Conservation (phyloP, 1,140 invertebrate species). For the Aphelinus certus region DNA sequence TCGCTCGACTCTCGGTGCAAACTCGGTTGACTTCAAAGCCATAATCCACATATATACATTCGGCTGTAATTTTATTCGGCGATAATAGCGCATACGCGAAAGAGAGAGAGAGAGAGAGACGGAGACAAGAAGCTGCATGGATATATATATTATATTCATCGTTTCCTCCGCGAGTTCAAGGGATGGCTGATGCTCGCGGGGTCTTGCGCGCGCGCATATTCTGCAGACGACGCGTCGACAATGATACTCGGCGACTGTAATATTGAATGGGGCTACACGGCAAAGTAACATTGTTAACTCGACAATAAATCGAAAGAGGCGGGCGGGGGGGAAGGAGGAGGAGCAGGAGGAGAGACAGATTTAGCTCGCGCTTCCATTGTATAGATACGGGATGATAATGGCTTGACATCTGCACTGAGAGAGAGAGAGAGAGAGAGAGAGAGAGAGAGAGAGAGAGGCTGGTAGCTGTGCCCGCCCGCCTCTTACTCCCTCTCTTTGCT, state of each 20-base stretch:
- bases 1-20: not conserved
- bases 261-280: conserved; percentile 52
- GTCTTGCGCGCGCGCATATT: conserved; percentile 31
- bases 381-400: conserved; percentile 64
- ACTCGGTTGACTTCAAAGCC: not conserved
- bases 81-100: too few relatives aligned
- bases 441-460: conserved; percentile 20
- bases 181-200: not conserved
- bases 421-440: conserved; percentile 41
- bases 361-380: conserved; percentile 53
- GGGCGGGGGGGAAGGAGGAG: conserved; percentile 26
- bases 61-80: too few relatives aligned
- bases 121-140: not conserved
- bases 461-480: not conserved
- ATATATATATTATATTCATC: conserved; percentile 16
- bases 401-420: conserved; percentile 67
- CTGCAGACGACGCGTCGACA: conserved; percentile 62
- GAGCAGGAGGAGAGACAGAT: conserved; percentile 45
- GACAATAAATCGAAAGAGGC: conserved; percentile 60
- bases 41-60: too few relatives aligned
- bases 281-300: conserved; percentile 66
- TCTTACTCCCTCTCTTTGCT: conserved; percentile 4
- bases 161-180: not conserved
- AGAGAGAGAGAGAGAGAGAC: not conserved
- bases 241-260: conserved; percentile 57